Conservation (phyloP, 92 coral and sea anemone genomes). For the Epizoanthus rinbou region DNA sequence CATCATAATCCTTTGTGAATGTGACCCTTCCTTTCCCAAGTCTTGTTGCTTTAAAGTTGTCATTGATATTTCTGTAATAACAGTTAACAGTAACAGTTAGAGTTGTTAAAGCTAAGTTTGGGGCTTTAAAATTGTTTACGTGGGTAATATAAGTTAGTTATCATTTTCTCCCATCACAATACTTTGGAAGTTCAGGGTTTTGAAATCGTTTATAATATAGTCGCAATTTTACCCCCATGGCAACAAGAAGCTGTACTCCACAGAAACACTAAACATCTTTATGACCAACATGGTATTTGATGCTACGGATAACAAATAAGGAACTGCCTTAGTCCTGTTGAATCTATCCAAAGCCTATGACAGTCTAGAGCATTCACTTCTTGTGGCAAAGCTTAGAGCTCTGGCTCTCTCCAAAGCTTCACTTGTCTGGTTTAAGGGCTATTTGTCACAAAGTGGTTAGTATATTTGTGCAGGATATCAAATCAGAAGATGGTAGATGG, state of each 20-base stretch:
- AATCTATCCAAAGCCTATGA: conserved; percentile 58
- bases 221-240: background rate
- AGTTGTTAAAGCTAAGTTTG: too few species aligned
- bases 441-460: background rate
- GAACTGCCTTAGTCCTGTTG: conserved; percentile 44
- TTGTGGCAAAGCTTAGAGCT: background rate
- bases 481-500: background rate
- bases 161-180: too few species aligned
- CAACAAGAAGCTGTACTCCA: conserved; percentile 48
- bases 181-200: too few species aligned
- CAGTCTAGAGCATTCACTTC: conserved; percentile 42
- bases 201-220: too few species aligned
- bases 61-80: background rate
- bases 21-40: too few species aligned
- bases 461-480: background rate
- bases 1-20: too few species aligned
- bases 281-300: conserved; percentile 40
- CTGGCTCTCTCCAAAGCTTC: conserved; percentile 1
- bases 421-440: conserved; percentile 25
- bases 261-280: conserved; percentile 55
- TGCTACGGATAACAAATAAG: conserved; percentile 49
- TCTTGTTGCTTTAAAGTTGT: too few species aligned
- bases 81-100: background rate
- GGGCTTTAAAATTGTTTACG: background rate
- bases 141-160: too few species aligned